These are phyloP conservation scores for Chrosomus eos DNA, from an alignment of 2,797 vertebrate genomes.

Conservation along the genomic window DNA sequence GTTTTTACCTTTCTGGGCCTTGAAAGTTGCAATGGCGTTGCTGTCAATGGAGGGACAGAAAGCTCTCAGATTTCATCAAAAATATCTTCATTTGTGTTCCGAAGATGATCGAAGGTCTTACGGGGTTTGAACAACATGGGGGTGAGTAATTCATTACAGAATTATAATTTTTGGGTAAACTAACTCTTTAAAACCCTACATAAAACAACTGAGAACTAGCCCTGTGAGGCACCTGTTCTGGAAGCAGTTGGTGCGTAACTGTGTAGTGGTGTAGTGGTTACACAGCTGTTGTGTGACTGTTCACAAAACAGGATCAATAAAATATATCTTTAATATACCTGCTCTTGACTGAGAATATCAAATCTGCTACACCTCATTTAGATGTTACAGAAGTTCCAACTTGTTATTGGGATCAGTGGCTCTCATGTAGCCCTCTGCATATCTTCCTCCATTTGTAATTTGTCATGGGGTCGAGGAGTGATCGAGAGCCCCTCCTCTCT, in stretches of 20 bases:
- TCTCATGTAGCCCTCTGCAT: conserved; percentile 3
- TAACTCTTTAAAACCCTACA: too few species aligned
- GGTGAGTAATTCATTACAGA: too few species aligned
- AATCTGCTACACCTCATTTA: background rate
- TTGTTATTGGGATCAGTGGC: background rate
- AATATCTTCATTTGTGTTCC: too few species aligned
- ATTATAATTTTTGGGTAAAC: too few species aligned
- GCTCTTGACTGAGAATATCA: background rate
- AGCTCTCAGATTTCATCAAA: too few species aligned
- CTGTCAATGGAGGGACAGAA: too few species aligned
- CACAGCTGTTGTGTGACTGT: conserved; percentile 18
- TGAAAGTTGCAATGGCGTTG: too few species aligned
- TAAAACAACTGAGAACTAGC: background rate
- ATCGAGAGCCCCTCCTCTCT: conserved; percentile 53
- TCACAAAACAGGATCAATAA: background rate
- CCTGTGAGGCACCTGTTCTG: conserved; percentile 12
- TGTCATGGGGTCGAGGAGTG: conserved; percentile 49
- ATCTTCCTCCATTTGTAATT: conserved; percentile 56
- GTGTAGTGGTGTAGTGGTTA: conserved; percentile 2
- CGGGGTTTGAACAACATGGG: too few species aligned
- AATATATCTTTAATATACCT: background rate
- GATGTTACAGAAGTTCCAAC: background rate
- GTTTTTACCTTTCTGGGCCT: too few species aligned
- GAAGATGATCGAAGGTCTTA: too few species aligned
- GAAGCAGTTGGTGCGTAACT: conserved; percentile 7